These are phyloP conservation scores for Emydocephalus ijimae DNA, from an alignment of 2,113 vertebrate genomes.

Conservation along the genomic window DNA sequence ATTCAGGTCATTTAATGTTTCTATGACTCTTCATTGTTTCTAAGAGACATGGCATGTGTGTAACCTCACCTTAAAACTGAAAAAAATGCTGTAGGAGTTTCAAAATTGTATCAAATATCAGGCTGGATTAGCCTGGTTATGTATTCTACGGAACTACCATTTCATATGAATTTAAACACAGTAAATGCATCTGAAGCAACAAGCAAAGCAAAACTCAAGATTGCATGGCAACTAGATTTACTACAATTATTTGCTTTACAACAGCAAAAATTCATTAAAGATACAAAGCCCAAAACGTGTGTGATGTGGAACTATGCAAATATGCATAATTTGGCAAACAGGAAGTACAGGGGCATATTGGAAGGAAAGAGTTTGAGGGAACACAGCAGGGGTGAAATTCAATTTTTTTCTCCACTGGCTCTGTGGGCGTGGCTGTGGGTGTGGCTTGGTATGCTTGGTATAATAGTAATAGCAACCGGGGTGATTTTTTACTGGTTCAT, in stretches of 20 bases:
- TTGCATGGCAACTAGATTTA: not conserved
- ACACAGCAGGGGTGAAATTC: no score
- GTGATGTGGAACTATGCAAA: not conserved
- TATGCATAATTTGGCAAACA: not conserved
- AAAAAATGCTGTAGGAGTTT: conserved; percentile 34
- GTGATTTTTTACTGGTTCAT: no score
- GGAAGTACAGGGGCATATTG: not conserved
- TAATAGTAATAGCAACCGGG: no score
- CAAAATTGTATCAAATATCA: conserved; percentile 36
- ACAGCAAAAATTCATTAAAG: not conserved
- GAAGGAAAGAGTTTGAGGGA: not conserved
- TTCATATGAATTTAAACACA: not conserved
- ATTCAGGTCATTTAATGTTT: conserved; percentile 44
- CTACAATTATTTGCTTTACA: not conserved
- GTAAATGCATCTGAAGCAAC: not conserved
- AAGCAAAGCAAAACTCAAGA: not conserved
- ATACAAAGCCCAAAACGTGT: not conserved
- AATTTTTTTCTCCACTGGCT: no score
- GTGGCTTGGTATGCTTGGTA: no score
- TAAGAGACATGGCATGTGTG: conserved; percentile 22
- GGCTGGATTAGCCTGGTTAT: conserved; percentile 31
- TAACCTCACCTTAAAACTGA: not conserved
- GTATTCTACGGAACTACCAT: not conserved
- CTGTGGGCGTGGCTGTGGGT: no score
- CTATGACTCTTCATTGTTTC: conserved; percentile 27